Evolutionary conservation across 1,140 invertebrate genomes (phyloP), one percentile per base, ranked within the genome.

Genomic region (Drepana arcuata): DNA sequence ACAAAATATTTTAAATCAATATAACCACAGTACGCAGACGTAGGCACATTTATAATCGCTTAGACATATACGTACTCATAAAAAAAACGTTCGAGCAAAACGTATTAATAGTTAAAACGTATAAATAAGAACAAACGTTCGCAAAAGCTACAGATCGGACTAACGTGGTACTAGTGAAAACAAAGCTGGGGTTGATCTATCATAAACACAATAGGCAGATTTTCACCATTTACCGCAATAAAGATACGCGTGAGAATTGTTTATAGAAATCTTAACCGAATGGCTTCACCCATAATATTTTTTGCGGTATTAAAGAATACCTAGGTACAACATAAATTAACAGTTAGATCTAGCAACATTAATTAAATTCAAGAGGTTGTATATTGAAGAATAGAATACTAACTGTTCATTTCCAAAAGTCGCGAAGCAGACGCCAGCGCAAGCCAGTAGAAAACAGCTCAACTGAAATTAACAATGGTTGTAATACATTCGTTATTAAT

Each of bases 371-470:
- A 28, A 39, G 35, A 34, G 14, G 35, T 33, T 29, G 12, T 14
- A 10, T 7, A 30, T 27, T 41, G 49, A 54, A 66, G 50, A 60
- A 59, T 40, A 54, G 44, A 44, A 69, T 72, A 81, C 77, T 81
- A 64, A 81, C 77, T 81, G 77, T 74, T 78, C 72, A 58, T 67
- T 54, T 56, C 72, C 77, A 66, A 81, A 81, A 63, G 77, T 81
- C 54, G 73, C 77, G 44, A 66, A 56, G 70, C 70, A 71, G 72
- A 75, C 57, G 48, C 72, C 72, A 73, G 69, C 40, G 57, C 58
- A 50, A 65, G 73, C 66, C 61, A 81, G 63, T 41, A 80, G 65
- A 34, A 77, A 50, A 54, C 71, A 67, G 67, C 67, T 64, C 39
- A 78, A 65, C 77, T 81, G 73, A 65, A 81, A 81, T 58, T 55